These are phyloP conservation scores for Agrotis segetum DNA, from an alignment of 2,888 invertebrate species.

Conservation along the genomic window DNA sequence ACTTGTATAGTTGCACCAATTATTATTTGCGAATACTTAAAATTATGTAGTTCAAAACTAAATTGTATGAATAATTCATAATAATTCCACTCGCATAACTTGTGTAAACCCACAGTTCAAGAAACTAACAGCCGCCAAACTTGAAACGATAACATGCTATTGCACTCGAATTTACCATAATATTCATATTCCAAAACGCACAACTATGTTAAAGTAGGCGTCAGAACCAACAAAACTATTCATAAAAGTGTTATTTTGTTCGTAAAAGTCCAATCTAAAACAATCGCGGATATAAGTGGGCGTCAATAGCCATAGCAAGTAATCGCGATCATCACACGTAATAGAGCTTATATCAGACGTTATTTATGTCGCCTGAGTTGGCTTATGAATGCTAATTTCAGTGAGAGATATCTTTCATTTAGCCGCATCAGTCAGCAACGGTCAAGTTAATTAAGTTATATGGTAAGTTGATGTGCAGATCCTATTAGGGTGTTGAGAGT, in stretches of 20 bases:
- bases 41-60: not conserved
- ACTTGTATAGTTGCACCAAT: not conserved
- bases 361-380: constrained; percentile 86
- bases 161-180: constrained; percentile 40
- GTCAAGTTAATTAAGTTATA: constrained; percentile 76
- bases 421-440: constrained; percentile 79
- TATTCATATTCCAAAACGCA: constrained; percentile 48
- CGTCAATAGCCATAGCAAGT: constrained; percentile 56
- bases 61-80: constrained; percentile 7
- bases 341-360: constrained; percentile 78
- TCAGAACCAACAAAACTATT: constrained; percentile 40
- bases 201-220: constrained; percentile 47
- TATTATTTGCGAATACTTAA: not conserved
- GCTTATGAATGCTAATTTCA: constrained; percentile 88
- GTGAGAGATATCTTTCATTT: constrained; percentile 86
- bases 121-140: constrained; percentile 26
- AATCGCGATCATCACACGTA: constrained; percentile 72
- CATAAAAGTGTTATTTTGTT: constrained; percentile 41
- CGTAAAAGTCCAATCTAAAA: constrained; percentile 50
- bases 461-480: constrained; percentile 66
- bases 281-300: constrained; percentile 52
- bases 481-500: constrained; percentile 46
- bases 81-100: not conserved
- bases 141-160: constrained; percentile 18
- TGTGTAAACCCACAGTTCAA: constrained; percentile 13